Evolutionary conservation across 2,888 invertebrate genomes (phyloP), one percentile per base, ranked within the genome.

Genomic region (Chirona hameri): DNA sequence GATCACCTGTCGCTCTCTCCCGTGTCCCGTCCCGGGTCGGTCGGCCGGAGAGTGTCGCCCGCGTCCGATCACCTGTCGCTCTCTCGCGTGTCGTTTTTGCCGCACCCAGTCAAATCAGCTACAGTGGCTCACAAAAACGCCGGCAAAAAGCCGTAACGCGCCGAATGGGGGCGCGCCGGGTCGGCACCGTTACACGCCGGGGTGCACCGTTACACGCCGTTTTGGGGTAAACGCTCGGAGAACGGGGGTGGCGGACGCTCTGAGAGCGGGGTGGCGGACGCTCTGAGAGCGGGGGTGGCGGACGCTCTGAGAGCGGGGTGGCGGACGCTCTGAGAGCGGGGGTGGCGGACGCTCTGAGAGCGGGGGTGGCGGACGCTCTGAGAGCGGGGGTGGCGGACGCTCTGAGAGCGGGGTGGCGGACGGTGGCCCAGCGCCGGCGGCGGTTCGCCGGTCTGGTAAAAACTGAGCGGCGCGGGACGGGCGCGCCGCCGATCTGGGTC

Each of bases 81-180:
- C 52, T 52, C 52, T 52, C 52, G 52, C 52, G 52, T 52, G 46
- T 9, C 39, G 76, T 76, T 76, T 76, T 76, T 76, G 46, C 46
- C 24, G 27, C 76, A 39, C 76, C 76, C 76, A 76, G 76, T 76
- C 76, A 76, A 76, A 76, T 76, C 76, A 46, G 76, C 76, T 46
- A 46, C 52, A 18, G 76, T 46, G 76, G 76, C 10, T 39, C 9
- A 46, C 39, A 76, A 76, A 76, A 76, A 76, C 76, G 76, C 15
- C 76, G 76, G 5, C 46, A 76, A 76, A 76, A 76, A 76, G 31
- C n/a, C 46, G 46, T 24, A 76, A 39, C 76, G 76, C 76, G 76
- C 46, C 76, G 76, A 76, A 76, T 76, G 76, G 76, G 46, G 76
- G 76, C 76, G 39, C 76, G 10, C 46, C n/a, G 52, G 52, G 24